Base-by-base conservation (phyloP, 2,113 vertebrate genomes). In the Regulus satrapa region DNA sequence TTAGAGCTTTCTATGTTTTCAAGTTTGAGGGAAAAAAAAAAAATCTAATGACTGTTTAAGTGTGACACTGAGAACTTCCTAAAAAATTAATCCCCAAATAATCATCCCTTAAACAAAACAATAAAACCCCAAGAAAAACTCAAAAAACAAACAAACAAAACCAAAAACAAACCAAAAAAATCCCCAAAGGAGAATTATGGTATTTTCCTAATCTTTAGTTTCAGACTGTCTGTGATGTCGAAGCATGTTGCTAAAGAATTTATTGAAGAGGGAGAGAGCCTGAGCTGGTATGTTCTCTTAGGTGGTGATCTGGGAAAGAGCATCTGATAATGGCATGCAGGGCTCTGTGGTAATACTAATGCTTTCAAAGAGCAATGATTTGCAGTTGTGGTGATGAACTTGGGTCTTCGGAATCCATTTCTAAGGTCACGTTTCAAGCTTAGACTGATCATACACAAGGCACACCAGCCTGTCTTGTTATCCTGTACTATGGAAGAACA, bases 401-500 rank as follows among this genome's bases (percentile, higher is more conserved):
- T 87, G 8, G 8, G 6, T 64, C 66, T 79, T 72, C 0, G 0
- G 17, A 81, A 72, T 54, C 25, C 4, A 2, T 71, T 88, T 85
- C 61, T 68, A 34, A 78, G 19, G 28, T 59, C 48, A 14, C 0
- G 0, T 75, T 36, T 91, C 45, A 64, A n/a, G 28, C 10, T 61
- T 51, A 26, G 19, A 51, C 19, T 83, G 29, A 7, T 74, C 58
- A 12, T 11, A 61, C 45, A 10, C 5, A 28, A 34, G 13, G 62
- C 21, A 15, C 9, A 1, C 46, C 25, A 38, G 8, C 61, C 32
- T 95, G n/a, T 36, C 62, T 54, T 81, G 26, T 16, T 71, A 28
- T 1, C 19, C 19, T 77, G 14, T n/a, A 2, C n/a, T 45, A 0
- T 21, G 28, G n/a, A 73, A 81, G n/a, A 48, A 24, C 7, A 16